These are phyloP conservation scores for Philhelius pedissequus DNA, from an alignment of 2,888 invertebrate species.

Conservation along the genomic window DNA sequence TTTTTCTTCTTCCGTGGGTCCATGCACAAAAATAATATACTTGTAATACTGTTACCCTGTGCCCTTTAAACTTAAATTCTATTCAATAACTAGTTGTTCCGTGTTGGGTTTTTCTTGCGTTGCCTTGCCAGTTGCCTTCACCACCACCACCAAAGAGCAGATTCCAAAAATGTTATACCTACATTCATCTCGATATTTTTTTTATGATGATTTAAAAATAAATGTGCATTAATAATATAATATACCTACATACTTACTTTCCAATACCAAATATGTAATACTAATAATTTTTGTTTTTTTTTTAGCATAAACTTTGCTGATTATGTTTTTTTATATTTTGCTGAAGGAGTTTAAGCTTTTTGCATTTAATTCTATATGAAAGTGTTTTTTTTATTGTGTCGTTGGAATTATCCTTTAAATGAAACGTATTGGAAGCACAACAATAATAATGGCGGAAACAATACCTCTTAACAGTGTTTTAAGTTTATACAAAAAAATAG, in stretches of 20 bases:
- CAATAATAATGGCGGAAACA: background rate
- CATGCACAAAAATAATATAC: background rate
- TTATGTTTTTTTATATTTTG: background rate
- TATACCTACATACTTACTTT: background rate
- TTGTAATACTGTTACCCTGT: slow-evolving; percentile 12
- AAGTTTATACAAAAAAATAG: background rate
- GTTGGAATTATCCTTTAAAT: background rate
- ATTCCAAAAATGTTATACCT: background rate
- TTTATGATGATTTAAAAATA: background rate
- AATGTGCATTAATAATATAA: background rate
- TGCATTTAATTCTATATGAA: background rate
- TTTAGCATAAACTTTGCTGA: slow-evolving; percentile 13
- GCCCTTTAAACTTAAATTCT: slow-evolving; percentile 6
- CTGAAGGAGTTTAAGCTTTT: background rate
- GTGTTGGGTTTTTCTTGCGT: slow-evolving; percentile 8
- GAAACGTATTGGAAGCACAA: background rate
- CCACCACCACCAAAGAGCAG: background rate
- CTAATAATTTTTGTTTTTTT: background rate
- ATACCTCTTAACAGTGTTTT: background rate
- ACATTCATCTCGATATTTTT: background rate
- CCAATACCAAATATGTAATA: background rate
- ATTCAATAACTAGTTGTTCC: slow-evolving; percentile 4
- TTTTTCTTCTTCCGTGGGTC: slow-evolving; percentile 13
- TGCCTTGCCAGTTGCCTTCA: too few relatives aligned
- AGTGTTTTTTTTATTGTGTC: background rate